phyloP scores from a whole-genome alignment of 2,888 invertebrate genomes.

The Acanthacorydalis orientalis region DNA sequence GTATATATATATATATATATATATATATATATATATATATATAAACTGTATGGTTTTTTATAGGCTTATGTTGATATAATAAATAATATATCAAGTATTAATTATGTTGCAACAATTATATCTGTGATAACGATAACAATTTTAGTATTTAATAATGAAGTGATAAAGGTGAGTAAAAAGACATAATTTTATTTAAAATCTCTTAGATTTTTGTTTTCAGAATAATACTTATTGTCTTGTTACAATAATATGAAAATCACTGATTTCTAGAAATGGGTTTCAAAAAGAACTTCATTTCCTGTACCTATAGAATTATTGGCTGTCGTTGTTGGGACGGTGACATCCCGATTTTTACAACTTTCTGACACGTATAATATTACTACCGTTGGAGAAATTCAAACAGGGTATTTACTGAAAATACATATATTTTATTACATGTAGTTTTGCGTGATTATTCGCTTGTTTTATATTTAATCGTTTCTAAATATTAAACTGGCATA shows the following conservation, averaged over 20 bases:
- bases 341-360: conserved; percentile 40
- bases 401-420: conserved; percentile 30
- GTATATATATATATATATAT: conserved; percentile 5
- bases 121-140: conserved; percentile 41
- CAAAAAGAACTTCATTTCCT: conserved; percentile 45
- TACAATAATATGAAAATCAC: no score
- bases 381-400: conserved; percentile 51
- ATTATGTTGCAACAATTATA: conserved; percentile 41
- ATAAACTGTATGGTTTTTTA: conserved; percentile 14
- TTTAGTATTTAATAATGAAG: conserved; percentile 44
- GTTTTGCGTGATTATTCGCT: no score
- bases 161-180: conserved; percentile 34
- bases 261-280: conserved; percentile 35
- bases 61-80: conserved; percentile 44
- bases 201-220: no score
- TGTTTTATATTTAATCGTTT: no score
- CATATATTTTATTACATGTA: conserved; percentile 1
- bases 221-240: no score
- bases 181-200: background rate
- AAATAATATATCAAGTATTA: conserved; percentile 33
- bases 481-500: no score
- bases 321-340: conserved; percentile 47
- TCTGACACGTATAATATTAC: conserved; percentile 30
- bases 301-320: conserved; percentile 60
- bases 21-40: conserved; percentile 3